These are phyloP conservation scores for Eupsilia transversa DNA, from an alignment of 2,888 invertebrate genomes.

Conservation along the genomic window DNA sequence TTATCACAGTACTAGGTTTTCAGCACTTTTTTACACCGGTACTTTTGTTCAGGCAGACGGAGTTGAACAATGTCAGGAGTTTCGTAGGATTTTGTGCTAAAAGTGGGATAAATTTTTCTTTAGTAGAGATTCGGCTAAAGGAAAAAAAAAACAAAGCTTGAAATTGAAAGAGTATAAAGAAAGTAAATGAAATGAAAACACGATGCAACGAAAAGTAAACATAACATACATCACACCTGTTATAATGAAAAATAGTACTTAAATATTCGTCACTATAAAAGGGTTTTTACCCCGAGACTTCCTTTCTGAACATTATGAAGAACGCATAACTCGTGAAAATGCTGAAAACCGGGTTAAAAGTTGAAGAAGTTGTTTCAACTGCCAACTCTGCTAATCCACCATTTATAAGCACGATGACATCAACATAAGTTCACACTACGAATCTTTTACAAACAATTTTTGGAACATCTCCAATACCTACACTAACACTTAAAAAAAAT, in stretches of 20 bases:
- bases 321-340: background rate
- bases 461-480: conserved; percentile 55
- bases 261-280: background rate
- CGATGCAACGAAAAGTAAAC: background rate
- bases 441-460: conserved; percentile 31
- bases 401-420: conserved; percentile 23
- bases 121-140: background rate
- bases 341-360: background rate
- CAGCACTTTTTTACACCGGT: conserved; percentile 56
- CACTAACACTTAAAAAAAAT: conserved; percentile 44
- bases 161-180: background rate
- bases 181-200: background rate
- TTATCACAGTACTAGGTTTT: conserved; percentile 54
- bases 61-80: conserved; percentile 44
- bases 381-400: conserved; percentile 5
- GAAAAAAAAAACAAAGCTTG: too few species aligned
- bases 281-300: too few species aligned
- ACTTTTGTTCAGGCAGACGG: conserved; percentile 33
- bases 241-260: too few species aligned
- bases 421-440: conserved; percentile 32
- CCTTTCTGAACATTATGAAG: too few species aligned
- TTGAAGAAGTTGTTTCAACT: background rate
- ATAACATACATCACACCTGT: too few species aligned
- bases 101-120: background rate
- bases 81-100: conserved; percentile 23